A percentile compares a stretch with the other conserved stretches of the same genome.
Conservation (phyloP, 2,113 vertebrate species). For the Smithornis capensis region DNA sequence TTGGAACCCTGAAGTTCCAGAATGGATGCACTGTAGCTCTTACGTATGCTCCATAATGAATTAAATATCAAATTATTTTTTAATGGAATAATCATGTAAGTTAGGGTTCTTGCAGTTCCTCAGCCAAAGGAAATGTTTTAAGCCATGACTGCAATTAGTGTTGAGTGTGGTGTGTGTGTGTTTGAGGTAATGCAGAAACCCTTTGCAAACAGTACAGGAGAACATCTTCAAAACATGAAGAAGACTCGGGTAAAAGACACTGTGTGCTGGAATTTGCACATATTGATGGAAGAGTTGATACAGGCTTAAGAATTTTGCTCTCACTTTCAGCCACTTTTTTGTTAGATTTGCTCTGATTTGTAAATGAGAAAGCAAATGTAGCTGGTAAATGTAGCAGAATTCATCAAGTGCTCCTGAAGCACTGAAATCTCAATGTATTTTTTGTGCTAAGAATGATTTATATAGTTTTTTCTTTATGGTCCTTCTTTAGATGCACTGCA, state of each 20-base stretch:
- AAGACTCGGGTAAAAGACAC: neutral
- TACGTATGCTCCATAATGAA: constrained; percentile 37
- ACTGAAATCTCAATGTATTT: neutral
- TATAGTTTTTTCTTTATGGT: neutral
- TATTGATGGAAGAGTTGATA: neutral
- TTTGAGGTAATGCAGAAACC: neutral
- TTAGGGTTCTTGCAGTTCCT: constrained; percentile 28
- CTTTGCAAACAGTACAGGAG: neutral
- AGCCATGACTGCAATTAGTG: constrained; percentile 44
- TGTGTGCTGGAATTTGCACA: neutral
- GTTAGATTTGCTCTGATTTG: neutral
- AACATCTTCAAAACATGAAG: neutral
- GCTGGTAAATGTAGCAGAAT: neutral
- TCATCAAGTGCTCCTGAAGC: neutral
- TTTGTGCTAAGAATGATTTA: neutral
- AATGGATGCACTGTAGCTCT: constrained; percentile 15
- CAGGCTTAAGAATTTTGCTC: neutral
- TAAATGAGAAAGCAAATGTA: neutral
- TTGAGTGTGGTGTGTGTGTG: neutral
- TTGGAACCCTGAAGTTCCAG: constrained; percentile 63
- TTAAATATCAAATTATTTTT: constrained; percentile 55
- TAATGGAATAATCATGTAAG: constrained; percentile 46
- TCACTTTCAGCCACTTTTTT: neutral
- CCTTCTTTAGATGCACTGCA: neutral
- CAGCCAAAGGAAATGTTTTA: constrained; percentile 52